These are phyloP conservation scores for Rhyacichthys aspro DNA, from an alignment of 2,797 vertebrate species.

Conservation along the genomic window DNA sequence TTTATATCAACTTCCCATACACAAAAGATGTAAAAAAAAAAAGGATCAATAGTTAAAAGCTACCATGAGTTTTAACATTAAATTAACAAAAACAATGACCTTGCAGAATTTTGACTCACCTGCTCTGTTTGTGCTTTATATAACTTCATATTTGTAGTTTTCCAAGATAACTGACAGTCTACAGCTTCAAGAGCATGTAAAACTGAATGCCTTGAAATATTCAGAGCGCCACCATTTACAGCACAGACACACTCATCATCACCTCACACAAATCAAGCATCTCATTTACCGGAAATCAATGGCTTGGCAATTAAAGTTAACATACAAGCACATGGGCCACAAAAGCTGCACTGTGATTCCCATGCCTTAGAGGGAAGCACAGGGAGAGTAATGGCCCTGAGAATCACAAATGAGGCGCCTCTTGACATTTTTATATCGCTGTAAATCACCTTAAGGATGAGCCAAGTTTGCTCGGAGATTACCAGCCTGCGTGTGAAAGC, in stretches of 20 bases:
- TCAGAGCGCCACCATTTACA: background rate
- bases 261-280: slow-evolving; percentile 28
- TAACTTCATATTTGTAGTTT: background rate
- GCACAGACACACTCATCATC: slow-evolving; percentile 16
- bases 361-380: slow-evolving; percentile 31
- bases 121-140: too few species aligned
- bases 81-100: too few species aligned
- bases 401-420: slow-evolving; percentile 59
- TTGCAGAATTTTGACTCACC: too few species aligned
- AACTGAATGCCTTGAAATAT: background rate
- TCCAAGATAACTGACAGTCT: background rate
- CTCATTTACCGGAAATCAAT: slow-evolving; percentile 35
- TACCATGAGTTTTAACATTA: too few species aligned
- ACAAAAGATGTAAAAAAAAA: too few species aligned
- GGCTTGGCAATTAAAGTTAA: slow-evolving; percentile 45
- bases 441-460: slow-evolving; percentile 49
- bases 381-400: slow-evolving; percentile 46
- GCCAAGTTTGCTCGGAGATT: slow-evolving; percentile 51
- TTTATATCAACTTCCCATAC: too few species aligned
- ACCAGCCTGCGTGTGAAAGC: slow-evolving; percentile 23
- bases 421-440: slow-evolving; percentile 64
- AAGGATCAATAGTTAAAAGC: too few species aligned
- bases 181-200: background rate
- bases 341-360: slow-evolving; percentile 39
- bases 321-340: slow-evolving; percentile 41